Conservation (phyloP, 2,113 vertebrate genomes). For the Aix galericulata region DNA sequence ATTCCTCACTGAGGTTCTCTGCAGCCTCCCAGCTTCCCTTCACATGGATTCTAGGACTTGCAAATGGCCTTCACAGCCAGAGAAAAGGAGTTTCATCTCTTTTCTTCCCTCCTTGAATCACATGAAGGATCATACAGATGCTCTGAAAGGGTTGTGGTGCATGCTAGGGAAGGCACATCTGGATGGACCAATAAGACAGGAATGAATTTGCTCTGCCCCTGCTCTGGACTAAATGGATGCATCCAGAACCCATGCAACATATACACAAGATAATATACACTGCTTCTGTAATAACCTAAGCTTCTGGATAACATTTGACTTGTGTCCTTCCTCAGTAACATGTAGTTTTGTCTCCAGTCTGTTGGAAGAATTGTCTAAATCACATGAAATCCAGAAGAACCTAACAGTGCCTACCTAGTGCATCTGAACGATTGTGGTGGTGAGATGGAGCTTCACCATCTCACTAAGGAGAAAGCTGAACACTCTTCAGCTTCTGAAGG, state of each 20-base stretch:
- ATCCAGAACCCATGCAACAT: background rate
- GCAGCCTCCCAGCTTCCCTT: background rate
- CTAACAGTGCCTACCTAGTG: background rate
- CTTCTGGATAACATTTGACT: background rate
- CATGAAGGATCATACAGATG: background rate
- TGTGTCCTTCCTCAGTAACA: background rate
- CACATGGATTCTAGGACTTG: background rate
- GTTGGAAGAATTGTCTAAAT: background rate
- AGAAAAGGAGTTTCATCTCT: background rate
- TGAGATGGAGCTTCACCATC: background rate
- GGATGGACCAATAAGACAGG: background rate
- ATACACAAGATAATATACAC: background rate
- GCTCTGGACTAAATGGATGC: background rate
- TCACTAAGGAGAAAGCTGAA: background rate
- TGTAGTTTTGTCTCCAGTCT: background rate
- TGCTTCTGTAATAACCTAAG: background rate
- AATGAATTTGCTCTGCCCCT: background rate
- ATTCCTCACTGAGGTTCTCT: background rate
- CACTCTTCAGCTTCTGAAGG: background rate
- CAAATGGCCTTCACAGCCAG: background rate
- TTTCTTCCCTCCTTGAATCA: background rate
- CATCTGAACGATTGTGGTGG: background rate
- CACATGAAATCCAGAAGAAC: background rate
- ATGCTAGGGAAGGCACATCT: background rate
- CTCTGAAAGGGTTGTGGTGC: fast-evolving